These are phyloP conservation scores for Nannoperca obscura DNA, from an alignment of 2,797 vertebrate genomes.

Conservation along the genomic window DNA sequence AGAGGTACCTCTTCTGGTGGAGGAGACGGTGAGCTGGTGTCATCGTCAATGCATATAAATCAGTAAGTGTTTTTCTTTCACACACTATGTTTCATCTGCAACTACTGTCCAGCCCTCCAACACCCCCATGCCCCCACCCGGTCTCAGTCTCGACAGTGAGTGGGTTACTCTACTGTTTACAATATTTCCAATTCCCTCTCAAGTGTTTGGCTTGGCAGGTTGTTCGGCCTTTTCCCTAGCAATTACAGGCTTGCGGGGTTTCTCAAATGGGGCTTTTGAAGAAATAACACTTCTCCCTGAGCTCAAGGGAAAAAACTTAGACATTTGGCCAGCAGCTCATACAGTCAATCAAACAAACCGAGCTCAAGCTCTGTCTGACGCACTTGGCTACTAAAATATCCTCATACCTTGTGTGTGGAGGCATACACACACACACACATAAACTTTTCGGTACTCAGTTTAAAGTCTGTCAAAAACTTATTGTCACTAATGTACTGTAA, in stretches of 20 bases:
- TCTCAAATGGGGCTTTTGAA: constrained; percentile 87
- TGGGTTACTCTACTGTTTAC: constrained; percentile 85
- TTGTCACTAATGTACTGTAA: constrained; percentile 41
- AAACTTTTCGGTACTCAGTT: constrained; percentile 34
- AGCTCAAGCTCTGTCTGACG: constrained; percentile 77
- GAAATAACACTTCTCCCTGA: constrained; percentile 83
- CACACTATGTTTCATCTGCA: constrained; percentile 65
- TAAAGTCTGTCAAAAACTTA: constrained; percentile 29
- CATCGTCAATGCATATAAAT: constrained; percentile 69
- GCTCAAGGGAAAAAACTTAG: constrained; percentile 77
- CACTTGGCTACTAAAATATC: constrained; percentile 80
- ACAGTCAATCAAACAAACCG: constrained; percentile 79
- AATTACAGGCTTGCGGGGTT: constrained; percentile 85
- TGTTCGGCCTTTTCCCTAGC: constrained; percentile 78
- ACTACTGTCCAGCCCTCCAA: constrained; percentile 39
- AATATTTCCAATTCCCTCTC: constrained; percentile 86
- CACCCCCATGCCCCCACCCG: constrained; percentile 43
- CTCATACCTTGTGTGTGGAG: constrained; percentile 65
- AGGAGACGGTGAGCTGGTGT: constrained; percentile 54
- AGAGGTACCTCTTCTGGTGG: constrained; percentile 36
- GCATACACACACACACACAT: constrained; percentile 39
- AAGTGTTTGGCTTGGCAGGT: constrained; percentile 86
- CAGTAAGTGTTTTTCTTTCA: constrained; percentile 70
- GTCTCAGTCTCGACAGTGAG: constrained; percentile 74
- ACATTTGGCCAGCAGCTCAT: constrained; percentile 76